These are phyloP conservation scores for Drosophila anomalata DNA, from an alignment of 2,888 invertebrate genomes.

Conservation along the genomic window DNA sequence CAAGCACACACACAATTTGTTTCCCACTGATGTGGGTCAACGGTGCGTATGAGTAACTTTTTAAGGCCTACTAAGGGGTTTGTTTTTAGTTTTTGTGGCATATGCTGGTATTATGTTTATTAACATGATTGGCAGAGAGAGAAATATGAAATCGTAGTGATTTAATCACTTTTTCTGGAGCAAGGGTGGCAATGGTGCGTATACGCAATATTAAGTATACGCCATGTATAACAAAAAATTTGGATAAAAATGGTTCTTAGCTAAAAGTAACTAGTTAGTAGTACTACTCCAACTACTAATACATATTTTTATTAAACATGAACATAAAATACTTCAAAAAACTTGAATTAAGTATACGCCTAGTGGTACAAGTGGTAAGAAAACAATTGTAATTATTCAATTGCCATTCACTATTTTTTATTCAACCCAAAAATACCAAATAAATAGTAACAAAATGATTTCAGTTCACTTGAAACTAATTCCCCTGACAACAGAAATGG, in stretches of 20 bases:
- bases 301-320: background rate
- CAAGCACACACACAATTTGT: constrained; percentile 7
- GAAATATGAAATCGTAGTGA: background rate
- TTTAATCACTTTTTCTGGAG: background rate
- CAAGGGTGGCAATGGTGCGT: background rate
- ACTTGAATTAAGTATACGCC: background rate
- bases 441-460: background rate
- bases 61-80: background rate
- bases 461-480: background rate
- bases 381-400: background rate
- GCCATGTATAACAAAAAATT: background rate
- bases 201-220: constrained; percentile 14
- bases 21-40: constrained; percentile 49
- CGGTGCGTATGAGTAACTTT: constrained; percentile 64
- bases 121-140: background rate
- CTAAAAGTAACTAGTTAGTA: background rate
- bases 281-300: background rate
- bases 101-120: constrained; percentile 1
- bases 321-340: background rate
- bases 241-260: background rate
- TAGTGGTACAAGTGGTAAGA: background rate
- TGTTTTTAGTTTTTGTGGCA: constrained; percentile 2
- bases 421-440: background rate
- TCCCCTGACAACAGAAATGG: background rate
- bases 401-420: background rate